These are phyloP conservation scores for Gallinago solitaria DNA, from an alignment of 2,797 vertebrate genomes.

Conservation along the genomic window DNA sequence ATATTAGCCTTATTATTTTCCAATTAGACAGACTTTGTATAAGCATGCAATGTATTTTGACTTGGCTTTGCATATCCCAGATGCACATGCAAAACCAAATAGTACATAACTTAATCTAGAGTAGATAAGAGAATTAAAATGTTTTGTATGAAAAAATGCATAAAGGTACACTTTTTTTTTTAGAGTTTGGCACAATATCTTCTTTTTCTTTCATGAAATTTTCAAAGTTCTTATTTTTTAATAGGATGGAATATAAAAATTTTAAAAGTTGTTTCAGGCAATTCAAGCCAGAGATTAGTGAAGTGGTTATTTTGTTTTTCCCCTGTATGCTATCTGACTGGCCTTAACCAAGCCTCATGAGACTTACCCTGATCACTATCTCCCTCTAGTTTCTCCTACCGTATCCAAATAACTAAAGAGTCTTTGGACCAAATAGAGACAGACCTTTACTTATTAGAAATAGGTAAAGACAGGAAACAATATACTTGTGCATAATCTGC, in stretches of 20 bases:
- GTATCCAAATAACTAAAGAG: not conserved
- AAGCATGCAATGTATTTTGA: not conserved
- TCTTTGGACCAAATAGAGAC: not conserved
- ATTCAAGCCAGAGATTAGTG: not conserved
- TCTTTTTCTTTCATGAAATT: not conserved
- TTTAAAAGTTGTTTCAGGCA: not conserved
- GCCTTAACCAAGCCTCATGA: not conserved
- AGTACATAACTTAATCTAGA: not conserved
- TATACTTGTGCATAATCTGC: accelerated
- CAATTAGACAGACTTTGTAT: not conserved
- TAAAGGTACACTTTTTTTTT: not conserved
- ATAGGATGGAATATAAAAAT: not conserved
- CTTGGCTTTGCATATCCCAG: not conserved
- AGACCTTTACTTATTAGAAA: not conserved
- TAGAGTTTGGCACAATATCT: not conserved
- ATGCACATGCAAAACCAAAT: not conserved
- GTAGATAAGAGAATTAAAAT: not conserved
- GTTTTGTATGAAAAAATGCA: not conserved
- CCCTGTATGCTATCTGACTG: not conserved
- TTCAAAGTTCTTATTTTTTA: not conserved
- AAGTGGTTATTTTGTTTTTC: not conserved
- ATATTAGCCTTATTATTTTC: not conserved
- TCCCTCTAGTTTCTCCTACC: not conserved
- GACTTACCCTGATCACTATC: not conserved
- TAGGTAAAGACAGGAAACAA: not conserved